phyloP scores from a whole-genome alignment of 2,113 vertebrate genomes.

The Planiliza haematocheilus region DNA sequence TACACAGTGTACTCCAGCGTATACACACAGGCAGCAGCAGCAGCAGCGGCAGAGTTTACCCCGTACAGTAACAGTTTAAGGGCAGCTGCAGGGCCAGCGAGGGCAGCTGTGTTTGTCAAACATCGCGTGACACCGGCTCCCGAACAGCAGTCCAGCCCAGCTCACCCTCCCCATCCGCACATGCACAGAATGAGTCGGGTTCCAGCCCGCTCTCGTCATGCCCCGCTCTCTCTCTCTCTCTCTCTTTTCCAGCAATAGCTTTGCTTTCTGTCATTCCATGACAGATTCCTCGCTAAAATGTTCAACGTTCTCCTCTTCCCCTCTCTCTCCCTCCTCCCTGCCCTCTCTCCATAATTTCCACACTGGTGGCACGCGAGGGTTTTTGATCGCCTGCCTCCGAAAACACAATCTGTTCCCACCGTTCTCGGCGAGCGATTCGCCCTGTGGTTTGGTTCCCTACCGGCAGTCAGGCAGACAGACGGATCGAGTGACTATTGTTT shows the following conservation, averaged over 20 bases:
- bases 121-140: constrained; percentile 84
- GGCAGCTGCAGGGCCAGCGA: constrained; percentile 70
- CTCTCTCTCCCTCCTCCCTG: constrained; percentile 61
- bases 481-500: constrained; percentile 80
- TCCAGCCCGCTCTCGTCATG: constrained; percentile 73
- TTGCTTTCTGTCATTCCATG: constrained; percentile 83
- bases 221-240: constrained; percentile 62
- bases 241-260: constrained; percentile 78
- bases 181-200: constrained; percentile 46
- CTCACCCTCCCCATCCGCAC: constrained; percentile 53
- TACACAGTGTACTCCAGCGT: constrained; percentile 1
- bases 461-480: constrained; percentile 66
- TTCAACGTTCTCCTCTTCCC: constrained; percentile 78
- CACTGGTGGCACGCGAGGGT: constrained; percentile 81
- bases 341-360: constrained; percentile 81
- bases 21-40: constrained; percentile 27
- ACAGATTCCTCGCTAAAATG: constrained; percentile 84
- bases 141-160: constrained; percentile 73
- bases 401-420: constrained; percentile 80
- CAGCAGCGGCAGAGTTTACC: constrained; percentile 45
- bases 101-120: constrained; percentile 84
- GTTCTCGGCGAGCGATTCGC: constrained; percentile 53
- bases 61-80: constrained; percentile 46
- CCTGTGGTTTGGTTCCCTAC: constrained; percentile 71
- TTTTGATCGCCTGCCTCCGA: constrained; percentile 83